These are phyloP conservation scores for Crotalus horridus DNA, from an alignment of 2,113 vertebrate species.

Conservation along the genomic window DNA sequence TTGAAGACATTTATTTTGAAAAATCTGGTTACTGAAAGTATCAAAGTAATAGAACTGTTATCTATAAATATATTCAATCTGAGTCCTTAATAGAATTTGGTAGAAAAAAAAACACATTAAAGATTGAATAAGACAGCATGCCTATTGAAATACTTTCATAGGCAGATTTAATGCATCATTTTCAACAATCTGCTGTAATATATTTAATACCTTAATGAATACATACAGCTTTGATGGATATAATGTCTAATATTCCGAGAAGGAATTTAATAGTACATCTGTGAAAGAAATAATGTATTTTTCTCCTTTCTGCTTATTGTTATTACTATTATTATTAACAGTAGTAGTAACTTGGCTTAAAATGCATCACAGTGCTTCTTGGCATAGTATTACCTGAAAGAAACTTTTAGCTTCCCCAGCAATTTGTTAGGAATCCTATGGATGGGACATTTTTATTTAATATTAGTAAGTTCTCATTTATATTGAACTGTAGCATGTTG, in stretches of 20 bases:
- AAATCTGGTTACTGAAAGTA: conserved; percentile 43
- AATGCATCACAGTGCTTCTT: neutral
- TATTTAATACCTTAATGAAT: conserved; percentile 10
- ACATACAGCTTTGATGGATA: neutral
- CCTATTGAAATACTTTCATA: conserved; percentile 22
- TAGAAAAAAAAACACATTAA: conserved; percentile 46
- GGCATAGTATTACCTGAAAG: neutral
- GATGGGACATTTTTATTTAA: neutral
- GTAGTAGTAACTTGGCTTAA: neutral
- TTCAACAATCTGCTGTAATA: conserved; percentile 2
- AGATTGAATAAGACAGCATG: conserved; percentile 35
- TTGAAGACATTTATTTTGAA: conserved; percentile 54
- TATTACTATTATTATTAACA: neutral
- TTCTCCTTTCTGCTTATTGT: neutral
- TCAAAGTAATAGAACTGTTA: conserved; percentile 56
- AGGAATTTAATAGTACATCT: neutral
- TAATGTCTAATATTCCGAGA: conserved; percentile 7
- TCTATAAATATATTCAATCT: conserved; percentile 33
- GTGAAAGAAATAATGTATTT: conserved; percentile 1
- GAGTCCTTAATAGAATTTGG: conserved; percentile 45
- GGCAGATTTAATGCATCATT: conserved; percentile 1
- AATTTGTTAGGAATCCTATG: neutral
- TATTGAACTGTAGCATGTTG: neutral
- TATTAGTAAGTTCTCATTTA: neutral
- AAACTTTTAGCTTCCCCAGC: neutral